A percentile compares a stretch with the other conserved stretches of the same genome.
Evolutionary conservation across 2,888 invertebrate genomes (phyloP).

Genomic region (Ophion slaviceki): DNA sequence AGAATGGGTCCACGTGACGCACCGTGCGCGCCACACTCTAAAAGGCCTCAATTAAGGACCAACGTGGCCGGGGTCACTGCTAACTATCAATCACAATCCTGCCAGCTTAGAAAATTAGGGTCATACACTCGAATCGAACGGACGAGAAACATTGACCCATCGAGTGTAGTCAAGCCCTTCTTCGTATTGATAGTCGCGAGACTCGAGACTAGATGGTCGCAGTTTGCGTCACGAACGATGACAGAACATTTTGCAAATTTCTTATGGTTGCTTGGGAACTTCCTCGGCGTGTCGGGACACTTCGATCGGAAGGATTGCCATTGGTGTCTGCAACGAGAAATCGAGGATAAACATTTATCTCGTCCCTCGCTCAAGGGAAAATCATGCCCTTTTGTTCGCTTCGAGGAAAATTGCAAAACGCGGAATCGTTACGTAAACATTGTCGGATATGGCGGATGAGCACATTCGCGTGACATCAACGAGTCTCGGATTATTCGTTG

Average conservation of each 20-base stretch:
- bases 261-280: neutral
- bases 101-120: conserved; percentile 60
- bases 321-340: neutral
- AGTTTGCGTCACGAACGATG: neutral
- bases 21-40: conserved; percentile 43
- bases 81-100: conserved; percentile 66
- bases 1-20: conserved; percentile 49
- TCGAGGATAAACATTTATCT: neutral
- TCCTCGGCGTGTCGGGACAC: neutral
- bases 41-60: conserved; percentile 63
- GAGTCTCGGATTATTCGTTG: neutral
- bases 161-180: conserved; percentile 17
- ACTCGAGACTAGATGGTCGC: neutral
- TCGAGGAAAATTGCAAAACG: neutral
- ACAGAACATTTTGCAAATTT: neutral
- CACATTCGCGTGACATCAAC: neutral
- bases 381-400: neutral
- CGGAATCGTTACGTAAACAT: neutral
- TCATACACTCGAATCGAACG: conserved; percentile 59
- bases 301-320: neutral
- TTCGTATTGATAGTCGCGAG: conserved; percentile 31
- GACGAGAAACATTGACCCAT: conserved; percentile 34
- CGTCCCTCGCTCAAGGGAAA: neutral
- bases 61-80: conserved; percentile 63
- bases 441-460: neutral